phyloP scores from a whole-genome alignment of 2,113 vertebrate genomes.

The Halichoeres trimaculatus region DNA sequence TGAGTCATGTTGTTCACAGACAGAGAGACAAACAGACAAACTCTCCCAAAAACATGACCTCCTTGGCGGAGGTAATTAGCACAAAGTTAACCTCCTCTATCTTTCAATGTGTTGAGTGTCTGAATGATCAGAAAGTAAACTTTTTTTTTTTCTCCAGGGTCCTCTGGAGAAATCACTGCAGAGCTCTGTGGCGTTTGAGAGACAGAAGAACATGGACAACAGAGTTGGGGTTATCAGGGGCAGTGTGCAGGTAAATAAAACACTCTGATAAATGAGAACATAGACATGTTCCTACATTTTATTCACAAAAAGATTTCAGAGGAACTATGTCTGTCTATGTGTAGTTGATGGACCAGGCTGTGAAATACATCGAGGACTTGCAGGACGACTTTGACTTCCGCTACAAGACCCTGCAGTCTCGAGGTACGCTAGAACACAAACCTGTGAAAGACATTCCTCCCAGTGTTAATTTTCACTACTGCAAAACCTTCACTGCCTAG shows the following conservation, averaged over 20 bases:
- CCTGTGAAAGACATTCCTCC: background rate
- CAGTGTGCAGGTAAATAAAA: slow-evolving; percentile 88
- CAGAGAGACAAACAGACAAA: no score
- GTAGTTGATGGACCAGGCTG: slow-evolving; percentile 94
- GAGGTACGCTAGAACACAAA: slow-evolving; percentile 80
- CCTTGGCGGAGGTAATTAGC: no score
- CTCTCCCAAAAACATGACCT: no score
- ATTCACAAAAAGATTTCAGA: background rate
- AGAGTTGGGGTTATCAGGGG: slow-evolving; percentile 90
- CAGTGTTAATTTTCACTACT: background rate
- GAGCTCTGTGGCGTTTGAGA: slow-evolving; percentile 89
- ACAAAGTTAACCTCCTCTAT: no score
- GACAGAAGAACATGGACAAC: slow-evolving; percentile 92
- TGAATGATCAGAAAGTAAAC: background rate
- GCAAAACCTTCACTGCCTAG: background rate
- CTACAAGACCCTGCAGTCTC: slow-evolving; percentile 94
- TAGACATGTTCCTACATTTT: background rate
- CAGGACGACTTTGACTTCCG: slow-evolving; percentile 99
- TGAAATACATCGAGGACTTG: slow-evolving; percentile 95
- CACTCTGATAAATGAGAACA: background rate
- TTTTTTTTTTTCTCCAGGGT: slow-evolving; percentile 82
- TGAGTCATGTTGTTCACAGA: no score
- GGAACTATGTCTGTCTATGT: background rate
- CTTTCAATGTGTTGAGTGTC: no score
- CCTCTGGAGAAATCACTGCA: slow-evolving; percentile 93